Base-by-base conservation (phyloP, 2,113 vertebrate genomes). In the Gambusia affinis region DNA sequence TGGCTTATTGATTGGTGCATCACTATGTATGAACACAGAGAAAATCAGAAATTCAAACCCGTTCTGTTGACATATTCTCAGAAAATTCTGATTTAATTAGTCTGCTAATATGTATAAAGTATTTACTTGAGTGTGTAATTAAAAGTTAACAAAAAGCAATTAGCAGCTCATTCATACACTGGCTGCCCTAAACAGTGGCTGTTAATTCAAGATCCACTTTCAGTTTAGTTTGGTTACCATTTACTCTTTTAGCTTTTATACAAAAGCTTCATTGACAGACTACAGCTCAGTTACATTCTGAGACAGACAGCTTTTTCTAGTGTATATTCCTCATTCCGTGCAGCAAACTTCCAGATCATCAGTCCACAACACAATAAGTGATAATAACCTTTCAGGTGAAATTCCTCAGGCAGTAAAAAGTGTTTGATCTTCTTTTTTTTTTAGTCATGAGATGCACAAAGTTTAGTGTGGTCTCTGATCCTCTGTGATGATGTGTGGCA, bases 121-220 rank as follows among this genome's bases (percentile, higher is more conserved):
- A 86, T 69, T 82, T 75, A 60, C 15, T 30, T 62, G 71, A 62
- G 76, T 68, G 72, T 87, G 79, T 84, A 82, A 90, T 90, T 89
- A 90, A 89, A 89, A 87, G 84, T 86, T 83, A 78, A 74, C 79
- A 81, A 79, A 27, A 81, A 67, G 72, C 84, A 88, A 88, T 92
- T 85, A 89, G 87, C 82, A 31, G 67, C 82, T 85, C 70, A 64
- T 87, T 89, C 70, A 70, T 70, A 70, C 12, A 47, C 67, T 69
- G 73, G 19, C 39, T 15, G 51, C 70, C 44, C 57, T 69, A 17
- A 67, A 22, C 31, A 15, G 70, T 28, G 42, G 71, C 79, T 80
- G 80, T 70, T 64, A 75, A 83, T 44, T 80, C n/a, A 42, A 29
- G 24, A 81, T 68, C 63, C 60, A 63, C 54, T 71, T 70, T 30